Conservation (phyloP, 2,113 vertebrate genomes). For the Leuciscus idus region DNA sequence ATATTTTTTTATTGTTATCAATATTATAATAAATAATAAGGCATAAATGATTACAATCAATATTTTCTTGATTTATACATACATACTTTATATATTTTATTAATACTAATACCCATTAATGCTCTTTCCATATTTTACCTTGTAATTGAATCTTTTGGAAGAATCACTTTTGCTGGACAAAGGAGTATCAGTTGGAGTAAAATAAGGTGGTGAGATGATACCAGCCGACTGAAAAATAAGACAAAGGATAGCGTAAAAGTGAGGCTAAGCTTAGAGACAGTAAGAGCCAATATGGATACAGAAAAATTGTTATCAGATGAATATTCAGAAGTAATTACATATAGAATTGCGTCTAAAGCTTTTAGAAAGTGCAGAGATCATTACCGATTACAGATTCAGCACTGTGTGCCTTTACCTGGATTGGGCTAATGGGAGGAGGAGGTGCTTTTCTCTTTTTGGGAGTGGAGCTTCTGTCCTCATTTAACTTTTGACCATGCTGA, state of each 20-base stretch:
- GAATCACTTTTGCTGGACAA: constrained; percentile 79
- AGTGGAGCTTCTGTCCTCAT: constrained; percentile 96
- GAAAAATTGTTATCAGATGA: not conserved
- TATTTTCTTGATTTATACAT: not conserved
- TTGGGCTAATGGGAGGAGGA: constrained; percentile 94
- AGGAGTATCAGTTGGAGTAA: constrained; percentile 78
- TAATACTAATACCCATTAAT: not conserved
- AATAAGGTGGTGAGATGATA: constrained; percentile 70
- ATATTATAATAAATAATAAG: not conserved
- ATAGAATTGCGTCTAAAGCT: not conserved
- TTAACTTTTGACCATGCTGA: constrained; percentile 97
- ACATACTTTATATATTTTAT: too few relatives aligned
- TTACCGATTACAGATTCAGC: constrained; percentile 28
- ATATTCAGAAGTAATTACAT: not conserved
- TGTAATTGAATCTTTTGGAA: constrained; percentile 66
- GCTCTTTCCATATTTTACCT: constrained; percentile 45
- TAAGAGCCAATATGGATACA: not conserved
- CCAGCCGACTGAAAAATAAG: constrained; percentile 71
- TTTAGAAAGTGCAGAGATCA: constrained; percentile 12
- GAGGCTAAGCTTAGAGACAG: not conserved
- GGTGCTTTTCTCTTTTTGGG: constrained; percentile 99
- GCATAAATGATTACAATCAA: not conserved
- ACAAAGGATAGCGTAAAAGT: not conserved
- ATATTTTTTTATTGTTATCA: not conserved
- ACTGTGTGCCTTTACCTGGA: constrained; percentile 85